These are phyloP conservation scores for Microtus montanus DNA, from an alignment of 2,113 vertebrate genomes.

Conservation along the genomic window DNA sequence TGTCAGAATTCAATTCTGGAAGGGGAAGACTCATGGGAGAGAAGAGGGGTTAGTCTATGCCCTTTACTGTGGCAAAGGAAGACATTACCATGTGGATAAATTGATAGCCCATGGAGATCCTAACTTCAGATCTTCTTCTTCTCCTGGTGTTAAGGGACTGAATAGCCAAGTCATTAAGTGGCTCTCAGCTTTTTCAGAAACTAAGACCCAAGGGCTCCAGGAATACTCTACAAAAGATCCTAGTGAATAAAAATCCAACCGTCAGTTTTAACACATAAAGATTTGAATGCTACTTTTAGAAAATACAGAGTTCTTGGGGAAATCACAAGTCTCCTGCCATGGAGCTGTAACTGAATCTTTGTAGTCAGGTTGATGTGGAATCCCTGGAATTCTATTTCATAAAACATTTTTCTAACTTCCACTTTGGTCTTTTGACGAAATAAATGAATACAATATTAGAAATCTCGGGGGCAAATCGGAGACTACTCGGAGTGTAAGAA, in stretches of 20 bases:
- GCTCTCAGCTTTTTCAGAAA: neutral
- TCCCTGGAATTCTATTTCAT: conserved; percentile 1
- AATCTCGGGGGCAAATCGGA: conserved; percentile 1
- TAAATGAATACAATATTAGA: neutral
- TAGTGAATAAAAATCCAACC: neutral
- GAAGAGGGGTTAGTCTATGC: neutral
- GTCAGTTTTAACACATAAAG: neutral
- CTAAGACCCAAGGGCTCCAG: neutral
- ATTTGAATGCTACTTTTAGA: neutral
- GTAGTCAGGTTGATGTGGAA: neutral
- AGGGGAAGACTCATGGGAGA: conserved; percentile 47
- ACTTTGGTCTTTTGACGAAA: conserved; percentile 4
- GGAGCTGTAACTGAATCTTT: conserved; percentile 10
- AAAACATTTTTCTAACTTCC: neutral
- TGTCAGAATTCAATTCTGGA: conserved; percentile 56
- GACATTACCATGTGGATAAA: neutral
- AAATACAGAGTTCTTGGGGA: neutral
- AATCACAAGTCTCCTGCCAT: neutral
- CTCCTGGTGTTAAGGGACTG: neutral
- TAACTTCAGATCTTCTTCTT: neutral
- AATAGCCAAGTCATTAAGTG: neutral
- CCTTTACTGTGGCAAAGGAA: conserved; percentile 4
- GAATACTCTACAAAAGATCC: conserved; percentile 24
- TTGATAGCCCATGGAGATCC: neutral
- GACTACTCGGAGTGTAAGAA: neutral